Base-by-base conservation (phyloP, 2,797 vertebrate species). In the Schizothorax lantsangensis region DNA sequence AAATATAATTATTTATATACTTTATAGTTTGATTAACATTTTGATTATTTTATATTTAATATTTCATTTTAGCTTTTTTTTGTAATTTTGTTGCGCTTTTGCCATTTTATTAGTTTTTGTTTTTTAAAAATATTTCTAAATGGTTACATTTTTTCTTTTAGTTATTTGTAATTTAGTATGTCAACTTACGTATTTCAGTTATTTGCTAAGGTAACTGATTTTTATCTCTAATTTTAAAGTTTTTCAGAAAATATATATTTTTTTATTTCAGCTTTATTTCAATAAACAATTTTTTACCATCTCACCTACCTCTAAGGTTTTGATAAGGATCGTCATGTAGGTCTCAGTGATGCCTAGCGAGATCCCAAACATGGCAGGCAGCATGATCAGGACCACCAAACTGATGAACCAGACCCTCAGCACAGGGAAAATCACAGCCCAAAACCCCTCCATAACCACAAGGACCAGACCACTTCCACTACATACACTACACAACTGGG, bases 341-440 rank as follows among this genome's bases (percentile, higher is more conserved):
- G 93, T 87, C 91, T 99, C 97, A 0, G 97, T 98, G 92, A 99
- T 96, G 66, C 98, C 98, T 92, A 99, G 90, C 0, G 97, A 98
- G 89, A 98, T 81, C 19, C 97, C 98, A 79, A 98, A 96, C 94
- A 96, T 97, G 52, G 98, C 97, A 0, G 97, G 97, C 80, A 98
- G 21, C 94, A 99, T 94, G 90, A 98, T 96, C 86, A 98, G 89
- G 83, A 90, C 52, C 23, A 97, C 6, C n/a, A 97, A 92, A 59
- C 95, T 62, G 52, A 89, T 89, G 21, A 98, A 85, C 96, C 97
- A 98, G 68, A 94, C 90, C 90, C 85, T 92, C 71, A 96, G 54
- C 5, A 94, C 83, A 91, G 94, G 94, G 45, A 92, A 85, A 4
- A 87, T 90, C 43, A 88, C 73, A 4, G 72, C 89, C 91, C 95